Conservation (phyloP, 2,888 invertebrate genomes). For the Hirtodrosophila histrioides region DNA sequence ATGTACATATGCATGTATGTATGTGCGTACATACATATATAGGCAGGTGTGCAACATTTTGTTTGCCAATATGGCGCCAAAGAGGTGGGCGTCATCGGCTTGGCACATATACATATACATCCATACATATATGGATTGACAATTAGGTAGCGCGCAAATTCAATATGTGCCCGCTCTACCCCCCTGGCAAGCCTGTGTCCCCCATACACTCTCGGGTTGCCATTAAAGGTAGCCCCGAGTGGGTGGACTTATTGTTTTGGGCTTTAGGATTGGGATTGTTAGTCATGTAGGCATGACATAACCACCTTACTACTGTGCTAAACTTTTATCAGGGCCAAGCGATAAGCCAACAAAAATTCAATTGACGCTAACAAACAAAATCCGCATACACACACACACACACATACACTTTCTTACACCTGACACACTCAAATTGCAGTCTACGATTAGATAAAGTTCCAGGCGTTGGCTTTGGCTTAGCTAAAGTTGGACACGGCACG, state of each 20-base stretch:
- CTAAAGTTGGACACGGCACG: neutral
- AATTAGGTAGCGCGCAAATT: conserved; percentile 12
- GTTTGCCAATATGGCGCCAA: conserved; percentile 13
- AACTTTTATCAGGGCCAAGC: conserved; percentile 34
- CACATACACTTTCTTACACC: neutral
- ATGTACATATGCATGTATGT: neutral
- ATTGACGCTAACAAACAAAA: conserved; percentile 5
- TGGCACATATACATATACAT: neutral
- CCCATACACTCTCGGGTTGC: neutral
- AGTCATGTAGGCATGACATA: conserved; percentile 47
- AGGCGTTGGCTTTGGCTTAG: conserved; percentile 16
- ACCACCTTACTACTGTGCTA: conserved; percentile 29
- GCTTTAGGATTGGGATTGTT: conserved; percentile 15
- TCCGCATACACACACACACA: neutral
- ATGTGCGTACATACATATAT: neutral
- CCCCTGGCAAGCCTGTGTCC: neutral
- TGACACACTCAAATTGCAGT: conserved; percentile 8
- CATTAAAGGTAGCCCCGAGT: conserved; percentile 20
- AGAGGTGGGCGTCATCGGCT: conserved; percentile 31
- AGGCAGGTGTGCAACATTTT: conserved; percentile 25
- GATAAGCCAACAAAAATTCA: conserved; percentile 42
- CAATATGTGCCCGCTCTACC: conserved; percentile 8
- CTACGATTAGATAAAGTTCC: conserved; percentile 47
- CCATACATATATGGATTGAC: conserved; percentile 31
- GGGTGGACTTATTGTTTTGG: conserved; percentile 24